phyloP scores from a whole-genome alignment of 2,888 invertebrate genomes.

The Aradus depressus region DNA sequence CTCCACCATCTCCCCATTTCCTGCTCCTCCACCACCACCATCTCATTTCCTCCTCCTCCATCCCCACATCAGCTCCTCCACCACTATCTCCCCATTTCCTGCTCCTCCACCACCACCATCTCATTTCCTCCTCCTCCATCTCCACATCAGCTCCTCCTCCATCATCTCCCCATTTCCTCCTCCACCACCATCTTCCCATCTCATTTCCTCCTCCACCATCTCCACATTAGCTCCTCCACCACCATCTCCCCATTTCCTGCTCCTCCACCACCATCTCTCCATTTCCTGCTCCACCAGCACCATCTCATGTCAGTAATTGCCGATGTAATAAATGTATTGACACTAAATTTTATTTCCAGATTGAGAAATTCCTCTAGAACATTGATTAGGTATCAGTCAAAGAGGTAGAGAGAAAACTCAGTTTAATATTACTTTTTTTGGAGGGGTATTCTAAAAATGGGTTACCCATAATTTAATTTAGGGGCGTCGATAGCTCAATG shows the following conservation, averaged over 20 bases:
- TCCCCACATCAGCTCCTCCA: background rate
- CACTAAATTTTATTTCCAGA: no score
- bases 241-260: background rate
- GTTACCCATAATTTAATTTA: no score
- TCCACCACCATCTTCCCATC: background rate
- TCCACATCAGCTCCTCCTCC: background rate
- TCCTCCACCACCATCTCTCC: background rate
- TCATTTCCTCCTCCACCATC: background rate
- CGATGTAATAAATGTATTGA: no score
- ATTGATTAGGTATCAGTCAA: no score
- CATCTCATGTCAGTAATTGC: no score
- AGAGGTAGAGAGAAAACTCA: no score
- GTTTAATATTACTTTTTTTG: no score
- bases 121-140: background rate
- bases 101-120: background rate
- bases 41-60: background rate
- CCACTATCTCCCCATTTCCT: conserved; percentile 9
- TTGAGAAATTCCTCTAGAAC: no score
- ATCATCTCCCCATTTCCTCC: background rate
- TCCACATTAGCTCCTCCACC: background rate
- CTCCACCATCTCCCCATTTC: background rate
- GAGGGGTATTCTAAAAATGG: no score
- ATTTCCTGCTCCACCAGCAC: no score
- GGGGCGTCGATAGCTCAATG: no score
- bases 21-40: background rate